Percentiles rank a stretch among this genome's conserved stretches.
These are phyloP conservation scores for Silurus glanis DNA, from an alignment of 2,113 vertebrate genomes.

Conservation along the genomic window DNA sequence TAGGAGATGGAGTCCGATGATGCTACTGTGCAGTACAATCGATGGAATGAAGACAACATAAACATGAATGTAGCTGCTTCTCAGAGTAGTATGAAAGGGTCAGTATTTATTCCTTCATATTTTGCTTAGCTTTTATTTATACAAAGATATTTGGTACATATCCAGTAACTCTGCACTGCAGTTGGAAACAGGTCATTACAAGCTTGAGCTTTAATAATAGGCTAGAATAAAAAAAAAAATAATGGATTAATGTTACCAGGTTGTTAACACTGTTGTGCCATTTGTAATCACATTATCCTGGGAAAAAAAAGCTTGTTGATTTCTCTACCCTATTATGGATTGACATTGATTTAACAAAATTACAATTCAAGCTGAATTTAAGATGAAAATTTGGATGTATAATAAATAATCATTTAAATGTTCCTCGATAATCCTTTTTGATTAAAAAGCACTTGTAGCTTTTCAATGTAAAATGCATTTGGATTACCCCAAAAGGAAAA, in stretches of 20 bases:
- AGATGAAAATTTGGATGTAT: neutral
- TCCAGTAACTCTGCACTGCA: neutral
- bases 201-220: neutral
- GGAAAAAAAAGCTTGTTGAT: neutral
- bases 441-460: neutral
- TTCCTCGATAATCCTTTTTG: neutral
- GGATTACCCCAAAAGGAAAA: neutral
- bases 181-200: neutral
- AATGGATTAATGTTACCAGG: neutral
- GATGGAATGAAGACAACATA: conserved; percentile 79
- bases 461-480: neutral
- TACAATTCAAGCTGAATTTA: neutral
- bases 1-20: conserved; percentile 70
- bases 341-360: neutral
- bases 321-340: neutral
- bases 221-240: neutral
- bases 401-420: neutral
- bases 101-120: conserved; percentile 43
- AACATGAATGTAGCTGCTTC: conserved; percentile 63
- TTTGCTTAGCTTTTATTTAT: neutral
- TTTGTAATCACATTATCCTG: neutral
- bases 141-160: neutral
- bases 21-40: conserved; percentile 70
- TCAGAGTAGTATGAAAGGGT: conserved; percentile 67
- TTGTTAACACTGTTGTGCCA: neutral